These are phyloP conservation scores for Xerus inauris DNA, from an alignment of 2,113 vertebrate species.

Conservation along the genomic window DNA sequence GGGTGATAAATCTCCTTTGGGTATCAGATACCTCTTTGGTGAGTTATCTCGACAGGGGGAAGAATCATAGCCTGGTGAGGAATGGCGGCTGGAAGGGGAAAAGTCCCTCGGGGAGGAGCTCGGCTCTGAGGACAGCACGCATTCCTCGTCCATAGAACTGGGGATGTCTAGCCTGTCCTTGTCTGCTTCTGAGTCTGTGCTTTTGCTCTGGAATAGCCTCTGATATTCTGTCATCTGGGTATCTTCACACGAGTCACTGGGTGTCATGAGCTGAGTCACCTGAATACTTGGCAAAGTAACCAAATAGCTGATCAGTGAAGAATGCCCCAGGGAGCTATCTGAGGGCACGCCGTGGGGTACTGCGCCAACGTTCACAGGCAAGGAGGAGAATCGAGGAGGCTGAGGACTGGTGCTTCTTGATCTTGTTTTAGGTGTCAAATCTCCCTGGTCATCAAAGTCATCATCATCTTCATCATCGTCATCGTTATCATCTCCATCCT, in stretches of 20 bases:
- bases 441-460: slow-evolving; percentile 96
- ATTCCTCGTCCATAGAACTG: slow-evolving; percentile 93
- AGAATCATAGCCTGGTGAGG: slow-evolving; percentile 93
- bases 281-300: slow-evolving; percentile 97
- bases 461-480: slow-evolving; percentile 96
- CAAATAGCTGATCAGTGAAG: slow-evolving; percentile 94
- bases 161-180: slow-evolving; percentile 92
- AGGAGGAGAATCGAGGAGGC: slow-evolving; percentile 91
- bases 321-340: slow-evolving; percentile 88
- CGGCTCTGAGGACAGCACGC: slow-evolving; percentile 88
- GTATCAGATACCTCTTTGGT: slow-evolving; percentile 94
- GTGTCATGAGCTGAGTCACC: slow-evolving; percentile 93
- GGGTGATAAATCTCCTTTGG: slow-evolving; percentile 90
- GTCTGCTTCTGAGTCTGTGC: slow-evolving; percentile 88
- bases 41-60: slow-evolving; percentile 94
- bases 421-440: slow-evolving; percentile 95
- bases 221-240: slow-evolving; percentile 91
- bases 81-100: slow-evolving; percentile 91
- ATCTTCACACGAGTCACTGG: slow-evolving; percentile 88
- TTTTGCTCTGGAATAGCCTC: slow-evolving; percentile 90
- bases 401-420: slow-evolving; percentile 98
- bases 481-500: slow-evolving; percentile 95
- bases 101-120: slow-evolving; percentile 93
- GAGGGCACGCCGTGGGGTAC: slow-evolving; percentile 87
- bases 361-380: slow-evolving; percentile 88